Conservation (phyloP, 2,113 vertebrate genomes). For the Pleuronectes platessa region DNA sequence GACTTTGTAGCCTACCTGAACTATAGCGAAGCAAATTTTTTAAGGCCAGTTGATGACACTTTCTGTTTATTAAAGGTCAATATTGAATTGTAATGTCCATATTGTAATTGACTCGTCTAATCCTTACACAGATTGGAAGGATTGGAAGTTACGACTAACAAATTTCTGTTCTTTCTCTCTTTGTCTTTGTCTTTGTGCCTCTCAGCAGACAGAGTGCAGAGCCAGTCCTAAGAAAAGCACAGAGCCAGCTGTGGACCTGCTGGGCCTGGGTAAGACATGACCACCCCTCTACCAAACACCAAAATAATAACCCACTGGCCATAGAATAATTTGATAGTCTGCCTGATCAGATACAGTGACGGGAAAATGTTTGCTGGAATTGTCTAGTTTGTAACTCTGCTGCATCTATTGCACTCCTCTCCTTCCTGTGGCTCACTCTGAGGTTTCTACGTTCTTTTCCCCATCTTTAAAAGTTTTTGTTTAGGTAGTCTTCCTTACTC, state of each 20-base stretch:
- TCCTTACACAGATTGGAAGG: background rate
- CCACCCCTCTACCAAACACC: background rate
- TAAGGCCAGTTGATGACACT: too few relatives aligned
- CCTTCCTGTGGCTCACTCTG: too few relatives aligned
- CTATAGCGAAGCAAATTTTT: too few relatives aligned
- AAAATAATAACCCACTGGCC: background rate
- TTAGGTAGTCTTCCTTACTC: too few relatives aligned
- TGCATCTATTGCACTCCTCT: too few relatives aligned
- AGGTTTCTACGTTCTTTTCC: too few relatives aligned
- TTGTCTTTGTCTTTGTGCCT: constrained; percentile 45
- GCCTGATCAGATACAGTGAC: background rate
- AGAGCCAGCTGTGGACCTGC: constrained; percentile 91
- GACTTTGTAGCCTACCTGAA: background rate
- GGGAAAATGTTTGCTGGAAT: too few relatives aligned
- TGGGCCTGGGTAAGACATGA: constrained; percentile 92
- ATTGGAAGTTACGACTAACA: background rate
- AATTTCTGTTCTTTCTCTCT: background rate
- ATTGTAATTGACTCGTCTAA: background rate
- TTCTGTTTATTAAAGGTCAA: background rate
- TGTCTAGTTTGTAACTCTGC: too few relatives aligned
- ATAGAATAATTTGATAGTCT: constrained; percentile 1
- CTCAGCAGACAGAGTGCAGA: constrained; percentile 85
- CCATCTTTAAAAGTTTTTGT: too few relatives aligned
- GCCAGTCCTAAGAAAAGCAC: constrained; percentile 87
- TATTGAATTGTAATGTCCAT: background rate